Evolutionary conservation across 2,113 vertebrate genomes (phyloP).

Genomic region (Rhombomys opimus): DNA sequence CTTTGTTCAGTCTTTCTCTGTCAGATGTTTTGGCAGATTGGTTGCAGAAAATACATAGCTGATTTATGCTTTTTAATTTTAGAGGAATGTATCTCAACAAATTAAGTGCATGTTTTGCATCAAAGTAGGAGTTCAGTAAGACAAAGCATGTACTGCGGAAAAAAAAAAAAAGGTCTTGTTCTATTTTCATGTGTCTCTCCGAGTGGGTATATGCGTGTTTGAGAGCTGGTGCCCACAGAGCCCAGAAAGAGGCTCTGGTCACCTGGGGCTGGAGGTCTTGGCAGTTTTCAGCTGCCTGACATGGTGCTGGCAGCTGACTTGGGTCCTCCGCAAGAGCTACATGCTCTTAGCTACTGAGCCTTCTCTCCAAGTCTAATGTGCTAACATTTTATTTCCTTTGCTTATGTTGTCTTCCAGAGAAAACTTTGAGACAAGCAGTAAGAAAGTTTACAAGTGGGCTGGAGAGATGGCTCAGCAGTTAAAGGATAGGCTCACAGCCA

Average conservation of each 20-base stretch:
- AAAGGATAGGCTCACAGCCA: too few relatives aligned
- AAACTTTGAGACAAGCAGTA: slow-evolving; percentile 74
- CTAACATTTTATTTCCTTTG: not conserved
- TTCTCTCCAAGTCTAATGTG: not conserved
- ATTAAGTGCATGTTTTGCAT: slow-evolving; percentile 43
- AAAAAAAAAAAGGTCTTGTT: not conserved
- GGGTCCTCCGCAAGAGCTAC: not conserved
- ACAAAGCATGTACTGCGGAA: not conserved
- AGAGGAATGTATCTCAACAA: slow-evolving; percentile 58
- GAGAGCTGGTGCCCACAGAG: not conserved
- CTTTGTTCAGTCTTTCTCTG: slow-evolving; percentile 14
- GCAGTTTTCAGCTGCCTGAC: not conserved
- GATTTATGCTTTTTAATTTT: slow-evolving; percentile 65
- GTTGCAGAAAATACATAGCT: slow-evolving; percentile 33
- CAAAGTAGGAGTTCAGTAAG: slow-evolving; percentile 42
- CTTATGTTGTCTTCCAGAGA: slow-evolving; percentile 6
- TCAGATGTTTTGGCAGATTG: slow-evolving; percentile 45
- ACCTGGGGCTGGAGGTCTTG: not conserved
- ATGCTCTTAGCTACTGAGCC: not conserved
- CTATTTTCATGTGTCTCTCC: not conserved
- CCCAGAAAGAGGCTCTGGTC: not conserved
- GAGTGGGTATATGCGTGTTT: too few relatives aligned
- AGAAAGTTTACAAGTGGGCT: slow-evolving; percentile 61
- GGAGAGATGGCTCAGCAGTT: too few relatives aligned
- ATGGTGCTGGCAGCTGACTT: not conserved